Base-by-base conservation (phyloP, 1,140 invertebrate species). In the Pectinophora gossypiella region DNA sequence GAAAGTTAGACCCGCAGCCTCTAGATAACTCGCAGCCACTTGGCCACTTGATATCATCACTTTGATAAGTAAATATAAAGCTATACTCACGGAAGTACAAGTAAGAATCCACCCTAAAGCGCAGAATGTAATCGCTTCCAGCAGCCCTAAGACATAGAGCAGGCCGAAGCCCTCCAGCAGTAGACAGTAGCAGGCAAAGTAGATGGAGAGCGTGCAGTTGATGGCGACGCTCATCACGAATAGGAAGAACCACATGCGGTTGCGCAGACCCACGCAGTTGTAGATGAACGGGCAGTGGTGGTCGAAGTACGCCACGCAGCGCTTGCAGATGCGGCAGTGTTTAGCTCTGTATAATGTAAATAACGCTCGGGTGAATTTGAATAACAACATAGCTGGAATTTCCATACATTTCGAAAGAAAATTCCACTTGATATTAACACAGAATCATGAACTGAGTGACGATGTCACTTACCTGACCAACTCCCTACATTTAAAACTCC, bases 261-360 rank as follows among this genome's bases (percentile, higher is more conserved):
- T 96, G 36, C 92, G 90, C 15, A 96, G 82, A 1, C 95, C 95
- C 7, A 98, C 95, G 80, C 97, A 98, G 73, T 97, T 98, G 77
- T 97, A 96, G 60, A 98, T 96, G 71, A 97, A 98, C 0, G 96
- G 96, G 76, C 97, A 98, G 68, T 98, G 97, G 82, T 98, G 97
- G 75, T 98, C 97, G 66, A 98, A 98, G 72, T 96, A 95, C 0
- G 93, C 93, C 1, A 98, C 95, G 76, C 96, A 98, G 57, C 96
- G 91, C 72, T 97, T 96, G 80, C 97, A 98, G 40, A 96, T 93
- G 36, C 95, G 90, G 68, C 97, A 98, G 78, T 98, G 97, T 84
- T 98, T 98, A 0, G 96, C 95, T 60, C 96, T 85, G 72, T 12
- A n/a, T n/a, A n/a, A n/a, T n/a, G n/a, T n/a, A n/a, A n/a, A n/a